Evolutionary conservation across 30 jellyfish, hydroid and myxozoan genomes (phyloP), one percentile per base, ranked within the genome.

Genomic region (Aurelia aurita complex sp. Pacific): DNA sequence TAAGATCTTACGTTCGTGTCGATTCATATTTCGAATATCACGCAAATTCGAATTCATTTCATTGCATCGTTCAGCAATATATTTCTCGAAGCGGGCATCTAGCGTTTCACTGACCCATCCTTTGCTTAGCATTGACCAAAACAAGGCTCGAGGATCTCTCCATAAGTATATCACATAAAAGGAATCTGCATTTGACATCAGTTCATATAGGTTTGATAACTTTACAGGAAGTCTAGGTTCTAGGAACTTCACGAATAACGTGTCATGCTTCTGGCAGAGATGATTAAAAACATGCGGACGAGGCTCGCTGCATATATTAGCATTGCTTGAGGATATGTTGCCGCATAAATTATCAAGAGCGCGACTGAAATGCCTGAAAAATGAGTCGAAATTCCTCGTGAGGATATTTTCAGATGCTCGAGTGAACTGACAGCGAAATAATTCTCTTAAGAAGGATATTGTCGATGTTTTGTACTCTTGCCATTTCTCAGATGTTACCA

Each of bases 61-160:
- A 9, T 63, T 64, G 57, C 96, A 88, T 53, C 96, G 42, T 18
- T 67, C 67, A 3, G 69, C 54, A 8, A 79, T 59, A 59, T 88
- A 88, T 34, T 50, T 63, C 52, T 73, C 62, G 77, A 79, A 88
- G 7, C 73, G n/a, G 38, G 23, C 69, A 42, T 63, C 80, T 32
- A 19, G 1, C 69, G 43, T 61, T 18, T 35, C 35, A 61, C 42
- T 60, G 17, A 87, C 81, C 97, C 97, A 89, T 12, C 97, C 97
- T n/a, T 73, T 80, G 32, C 76, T 74, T 11, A 82, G 63, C n/a
- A 89, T 11, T n/a, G 97, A 89, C 93, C 89, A 81, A 67, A 89
- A 89, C 51, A 90, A 67, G 53, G 94, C 93, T 40, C 97, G 70
- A 52, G 97, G 97, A 60, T 89, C 97, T 54, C 97, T 68, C 17